Percentiles rank a stretch among this genome's conserved stretches.
phyloP scores from a whole-genome alignment of 2,888 invertebrate genomes.

The Apamea crenata region DNA sequence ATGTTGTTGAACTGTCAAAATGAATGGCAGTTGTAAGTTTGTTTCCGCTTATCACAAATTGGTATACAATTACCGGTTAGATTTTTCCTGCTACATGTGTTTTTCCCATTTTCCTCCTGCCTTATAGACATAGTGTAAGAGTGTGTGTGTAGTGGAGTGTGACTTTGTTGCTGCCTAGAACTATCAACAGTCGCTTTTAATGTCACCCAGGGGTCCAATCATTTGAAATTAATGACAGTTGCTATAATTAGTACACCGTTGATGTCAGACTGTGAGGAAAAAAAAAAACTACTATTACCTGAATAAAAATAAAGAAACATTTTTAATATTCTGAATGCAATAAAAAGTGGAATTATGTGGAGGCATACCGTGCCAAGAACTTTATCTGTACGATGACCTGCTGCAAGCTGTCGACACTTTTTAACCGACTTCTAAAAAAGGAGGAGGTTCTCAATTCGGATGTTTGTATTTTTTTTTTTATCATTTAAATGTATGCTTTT shows the following conservation, averaged over 20 bases:
- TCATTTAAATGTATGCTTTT: neutral
- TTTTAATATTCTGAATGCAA: constrained; percentile 1
- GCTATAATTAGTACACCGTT: neutral
- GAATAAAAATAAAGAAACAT: neutral
- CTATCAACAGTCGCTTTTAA: neutral
- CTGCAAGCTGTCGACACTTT: neutral
- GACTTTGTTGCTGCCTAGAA: neutral
- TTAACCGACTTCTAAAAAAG: too few species aligned
- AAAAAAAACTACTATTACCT: too few species aligned
- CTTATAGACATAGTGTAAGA: neutral
- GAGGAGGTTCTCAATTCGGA: too few species aligned
- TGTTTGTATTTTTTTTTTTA: too few species aligned
- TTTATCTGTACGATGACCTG: constrained; percentile 9
- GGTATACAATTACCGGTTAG: neutral
- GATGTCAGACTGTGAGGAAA: too few species aligned
- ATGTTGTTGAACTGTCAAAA: neutral
- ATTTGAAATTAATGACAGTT: neutral
- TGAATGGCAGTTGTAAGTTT: neutral
- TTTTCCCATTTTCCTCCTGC: neutral
- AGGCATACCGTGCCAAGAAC: neutral
- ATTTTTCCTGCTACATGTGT: neutral
- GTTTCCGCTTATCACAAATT: neutral
- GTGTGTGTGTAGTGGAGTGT: neutral
- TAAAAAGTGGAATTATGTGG: constrained; percentile 15
- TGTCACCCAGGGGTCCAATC: neutral